A percentile compares a stretch with the other conserved stretches of the same genome.
Conservation (phyloP, 2,113 vertebrate species). For the Pluvianellus socialis region DNA sequence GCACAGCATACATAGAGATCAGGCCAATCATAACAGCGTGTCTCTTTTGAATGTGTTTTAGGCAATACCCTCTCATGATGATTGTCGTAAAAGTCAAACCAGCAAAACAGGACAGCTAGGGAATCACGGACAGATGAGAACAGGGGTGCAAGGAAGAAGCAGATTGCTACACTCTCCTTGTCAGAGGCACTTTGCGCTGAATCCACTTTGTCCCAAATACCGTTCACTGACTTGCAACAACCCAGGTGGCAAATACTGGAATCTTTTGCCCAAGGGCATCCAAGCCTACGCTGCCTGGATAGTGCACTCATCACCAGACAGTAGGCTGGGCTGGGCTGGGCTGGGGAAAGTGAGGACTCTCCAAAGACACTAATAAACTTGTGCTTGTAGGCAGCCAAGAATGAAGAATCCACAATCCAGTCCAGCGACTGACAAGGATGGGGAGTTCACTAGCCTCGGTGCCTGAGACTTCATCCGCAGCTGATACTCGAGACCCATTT, state of each 20-base stretch:
- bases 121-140: not conserved
- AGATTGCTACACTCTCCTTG: not conserved
- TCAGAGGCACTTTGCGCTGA: not conserved
- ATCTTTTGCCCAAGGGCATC: not conserved
- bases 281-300: not conserved
- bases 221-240: not conserved
- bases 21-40: accelerated
- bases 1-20: not conserved
- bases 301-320: not conserved
- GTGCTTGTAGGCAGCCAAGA: not conserved
- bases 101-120: not conserved
- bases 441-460: not conserved
- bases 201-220: constrained; percentile 14
- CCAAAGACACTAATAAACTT: not conserved
- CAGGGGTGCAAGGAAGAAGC: not conserved
- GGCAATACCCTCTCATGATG: not conserved
- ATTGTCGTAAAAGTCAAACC: not conserved
- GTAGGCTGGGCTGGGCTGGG: not conserved
- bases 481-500: not conserved
- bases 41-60: not conserved
- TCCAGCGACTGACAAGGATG: not conserved
- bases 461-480: not conserved
- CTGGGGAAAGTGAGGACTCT: not conserved
- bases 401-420: not conserved
- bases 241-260: not conserved